phyloP scores from a whole-genome alignment of 2,113 vertebrate species.

The Mormyrus iriodes region DNA sequence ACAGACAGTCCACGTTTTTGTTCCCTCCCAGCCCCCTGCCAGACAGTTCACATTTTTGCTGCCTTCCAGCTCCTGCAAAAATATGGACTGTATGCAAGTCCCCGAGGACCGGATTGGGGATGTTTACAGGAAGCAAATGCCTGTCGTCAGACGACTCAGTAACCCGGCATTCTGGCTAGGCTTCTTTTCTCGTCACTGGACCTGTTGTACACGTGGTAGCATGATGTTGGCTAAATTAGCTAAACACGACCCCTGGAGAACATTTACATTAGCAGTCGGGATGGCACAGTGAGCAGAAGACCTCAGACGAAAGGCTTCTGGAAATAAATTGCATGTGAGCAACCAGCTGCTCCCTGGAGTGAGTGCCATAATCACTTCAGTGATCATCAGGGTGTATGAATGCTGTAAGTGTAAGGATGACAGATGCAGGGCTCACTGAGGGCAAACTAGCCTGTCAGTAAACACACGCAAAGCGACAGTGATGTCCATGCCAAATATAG shows the following conservation, averaged over 20 bases:
- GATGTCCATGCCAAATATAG: neutral
- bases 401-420: neutral
- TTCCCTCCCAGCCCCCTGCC: neutral
- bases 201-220: neutral
- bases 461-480: neutral
- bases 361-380: neutral
- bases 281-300: neutral
- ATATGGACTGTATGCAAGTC: neutral
- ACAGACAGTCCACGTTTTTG: neutral
- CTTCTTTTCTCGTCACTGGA: neutral
- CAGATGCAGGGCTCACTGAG: neutral
- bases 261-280: neutral
- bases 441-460: neutral
- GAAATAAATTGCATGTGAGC: neutral
- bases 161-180: neutral
- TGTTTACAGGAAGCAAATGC: neutral
- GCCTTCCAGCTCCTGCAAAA: neutral
- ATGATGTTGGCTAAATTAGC: neutral
- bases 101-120: neutral
- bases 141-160: neutral
- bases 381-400: neutral
- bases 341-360: neutral
- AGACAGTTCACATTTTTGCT: neutral
- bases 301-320: neutral
- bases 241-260: neutral